Evolutionary conservation across 2,113 vertebrate species (phyloP), one percentile per base, ranked within the genome.

Genomic region (Zosterops hypoxanthus): DNA sequence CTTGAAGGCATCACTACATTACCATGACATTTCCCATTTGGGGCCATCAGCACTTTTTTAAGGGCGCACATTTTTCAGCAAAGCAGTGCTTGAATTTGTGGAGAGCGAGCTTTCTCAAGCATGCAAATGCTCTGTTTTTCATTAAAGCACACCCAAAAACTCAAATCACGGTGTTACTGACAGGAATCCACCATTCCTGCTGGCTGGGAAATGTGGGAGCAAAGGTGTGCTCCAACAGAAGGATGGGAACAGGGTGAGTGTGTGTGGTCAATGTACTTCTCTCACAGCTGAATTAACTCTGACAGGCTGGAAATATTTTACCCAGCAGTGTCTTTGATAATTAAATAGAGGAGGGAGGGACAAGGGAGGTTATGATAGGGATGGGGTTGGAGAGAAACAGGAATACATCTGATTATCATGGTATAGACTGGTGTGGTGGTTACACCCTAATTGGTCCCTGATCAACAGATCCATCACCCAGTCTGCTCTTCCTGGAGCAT

Each of bases 391-490:
- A 76, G 68, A 76, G 82, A 93, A 86, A 75, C 14, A 85, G 28
- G 59, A 90, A 92, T 75, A 7, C 14, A 50, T 82, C 41, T 87
- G 92, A 83, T 91, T 93, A 93, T 25, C 0, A 0, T 56, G n/a
- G 72, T 55, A 14, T 34, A 49, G 46, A n/a, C 47, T 50, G 55
- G 55, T 11, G 44, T 86, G 71, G 53, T 47, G 71, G 70, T 50
- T 60, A 41, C n/a, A 60, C 13, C 60, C 55, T 95, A 95, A 97
- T 94, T 97, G 92, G 80, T 66, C 82, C 82, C 90, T 56, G 68
- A 88, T 94, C 88, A 83, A 78, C 90, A 90, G 71, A 93, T 90
- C 83, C 86, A 71, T 90, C 88, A 86, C 60, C 82, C 56, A 71
- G 18, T 11, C 55, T 86, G 72, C 69, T 95, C 26, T 86, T 93